phyloP scores from a whole-genome alignment of 2,113 vertebrate genomes.

The Talpa occidentalis region DNA sequence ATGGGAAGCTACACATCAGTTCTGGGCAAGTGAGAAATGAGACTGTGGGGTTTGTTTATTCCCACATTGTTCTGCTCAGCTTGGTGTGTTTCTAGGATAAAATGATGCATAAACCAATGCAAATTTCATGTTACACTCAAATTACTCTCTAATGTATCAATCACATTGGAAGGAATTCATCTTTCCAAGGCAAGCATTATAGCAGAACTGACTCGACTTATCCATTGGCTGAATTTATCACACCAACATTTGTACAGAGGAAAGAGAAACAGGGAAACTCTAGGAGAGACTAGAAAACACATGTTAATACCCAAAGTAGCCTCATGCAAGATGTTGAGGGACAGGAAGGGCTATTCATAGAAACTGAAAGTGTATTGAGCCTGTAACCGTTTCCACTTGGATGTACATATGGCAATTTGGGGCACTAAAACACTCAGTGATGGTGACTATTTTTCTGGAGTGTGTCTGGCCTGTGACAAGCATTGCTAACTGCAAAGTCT shows the following conservation, averaged over 20 bases:
- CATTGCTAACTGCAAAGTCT: neutral
- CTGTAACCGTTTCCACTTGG: too few species aligned
- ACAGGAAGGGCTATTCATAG: neutral
- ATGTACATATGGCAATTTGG: neutral
- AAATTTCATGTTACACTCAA: neutral
- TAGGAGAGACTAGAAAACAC: neutral
- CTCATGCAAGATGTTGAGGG: neutral
- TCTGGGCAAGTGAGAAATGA: neutral
- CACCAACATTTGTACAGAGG: neutral
- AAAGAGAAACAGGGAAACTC: neutral
- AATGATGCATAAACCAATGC: neutral
- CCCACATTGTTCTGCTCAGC: neutral
- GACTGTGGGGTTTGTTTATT: neutral
- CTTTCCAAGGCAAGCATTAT: neutral
- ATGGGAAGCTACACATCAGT: neutral
- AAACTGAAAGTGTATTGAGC: slow-evolving; percentile 46
- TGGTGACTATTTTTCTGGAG: neutral
- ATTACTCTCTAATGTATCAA: neutral
- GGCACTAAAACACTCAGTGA: neutral
- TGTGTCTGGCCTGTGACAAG: neutral
- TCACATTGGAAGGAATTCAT: neutral
- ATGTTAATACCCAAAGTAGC: neutral
- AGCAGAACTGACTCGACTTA: neutral
- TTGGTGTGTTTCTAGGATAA: neutral
- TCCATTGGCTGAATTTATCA: neutral